A percentile compares a stretch with the other conserved stretches of the same genome.
These are phyloP conservation scores for Otolemur garnettii DNA, from an alignment of 2,113 vertebrate species.

Conservation along the genomic window DNA sequence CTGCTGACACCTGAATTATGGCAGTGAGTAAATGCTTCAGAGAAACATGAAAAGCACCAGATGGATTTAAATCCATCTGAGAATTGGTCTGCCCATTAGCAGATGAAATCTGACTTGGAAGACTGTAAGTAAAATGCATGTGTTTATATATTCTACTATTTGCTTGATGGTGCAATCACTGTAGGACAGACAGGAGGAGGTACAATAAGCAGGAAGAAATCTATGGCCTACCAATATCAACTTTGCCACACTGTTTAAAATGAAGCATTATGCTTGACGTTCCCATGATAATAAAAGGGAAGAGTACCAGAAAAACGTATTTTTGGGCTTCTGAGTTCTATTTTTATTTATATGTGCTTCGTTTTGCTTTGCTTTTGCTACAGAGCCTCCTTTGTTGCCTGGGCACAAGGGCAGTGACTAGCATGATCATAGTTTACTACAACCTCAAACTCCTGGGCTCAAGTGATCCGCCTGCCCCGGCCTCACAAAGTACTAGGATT, in stretches of 20 bases:
- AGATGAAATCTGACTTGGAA: constrained; percentile 28
- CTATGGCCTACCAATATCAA: not conserved
- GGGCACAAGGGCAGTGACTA: no score
- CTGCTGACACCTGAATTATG: constrained; percentile 50
- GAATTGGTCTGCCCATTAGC: not conserved
- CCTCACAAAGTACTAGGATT: no score
- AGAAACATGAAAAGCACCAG: constrained; percentile 31
- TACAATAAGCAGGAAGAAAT: not conserved
- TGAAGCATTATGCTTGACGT: not conserved
- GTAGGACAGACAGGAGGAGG: not conserved
- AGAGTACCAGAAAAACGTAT: not conserved
- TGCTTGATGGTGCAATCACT: not conserved
- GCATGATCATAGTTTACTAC: no score
- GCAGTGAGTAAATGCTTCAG: constrained; percentile 37
- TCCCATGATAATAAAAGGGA: constrained; percentile 5
- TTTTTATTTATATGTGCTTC: not conserved
- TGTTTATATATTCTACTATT: not conserved
- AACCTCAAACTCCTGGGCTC: no score
- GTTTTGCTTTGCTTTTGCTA: no score
- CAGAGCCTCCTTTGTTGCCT: no score
- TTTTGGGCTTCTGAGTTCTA: not conserved
- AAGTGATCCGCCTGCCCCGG: no score
- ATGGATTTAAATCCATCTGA: constrained; percentile 42
- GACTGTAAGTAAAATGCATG: not conserved
- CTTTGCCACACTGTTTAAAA: constrained; percentile 15